These are phyloP conservation scores for Tuta absoluta DNA, from an alignment of 2,888 invertebrate species.

Conservation along the genomic window DNA sequence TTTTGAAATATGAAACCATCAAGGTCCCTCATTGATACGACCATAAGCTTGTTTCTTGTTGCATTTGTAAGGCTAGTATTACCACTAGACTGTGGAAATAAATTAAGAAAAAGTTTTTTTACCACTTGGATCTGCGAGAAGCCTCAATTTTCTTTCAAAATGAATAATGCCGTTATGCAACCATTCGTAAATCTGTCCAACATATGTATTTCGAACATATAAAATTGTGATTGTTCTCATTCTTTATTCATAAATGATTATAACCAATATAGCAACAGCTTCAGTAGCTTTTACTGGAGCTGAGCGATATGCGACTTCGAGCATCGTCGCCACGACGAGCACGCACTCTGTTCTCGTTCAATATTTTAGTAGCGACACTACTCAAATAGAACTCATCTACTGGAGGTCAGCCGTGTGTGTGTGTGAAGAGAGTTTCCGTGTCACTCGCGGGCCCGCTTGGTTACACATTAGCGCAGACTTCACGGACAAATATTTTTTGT, in stretches of 20 bases:
- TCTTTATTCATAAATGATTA: background rate
- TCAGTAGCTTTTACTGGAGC: background rate
- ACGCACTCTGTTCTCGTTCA: conserved; percentile 71
- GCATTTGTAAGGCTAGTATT: too few species aligned
- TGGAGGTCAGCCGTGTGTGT: conserved; percentile 78
- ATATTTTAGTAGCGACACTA: conserved; percentile 79
- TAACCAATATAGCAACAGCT: background rate
- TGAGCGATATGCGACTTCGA: conserved; percentile 36
- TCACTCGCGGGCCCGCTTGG: conserved; percentile 68
- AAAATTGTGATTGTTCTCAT: background rate
- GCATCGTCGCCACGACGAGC: conserved; percentile 60
- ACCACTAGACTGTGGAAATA: too few species aligned
- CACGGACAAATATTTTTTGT: conserved; percentile 74
- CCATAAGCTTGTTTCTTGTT: too few species aligned
- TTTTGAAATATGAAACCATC: too few species aligned
- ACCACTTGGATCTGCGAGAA: too few species aligned
- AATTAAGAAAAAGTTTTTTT: too few species aligned
- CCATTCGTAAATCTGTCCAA: too few species aligned
- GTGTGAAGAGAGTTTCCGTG: conserved; percentile 79
- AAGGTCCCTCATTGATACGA: too few species aligned
- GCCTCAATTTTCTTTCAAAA: too few species aligned
- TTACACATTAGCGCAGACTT: conserved; percentile 72
- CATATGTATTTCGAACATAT: too few species aligned
- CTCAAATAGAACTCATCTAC: conserved; percentile 77
- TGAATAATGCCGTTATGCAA: too few species aligned